Conservation (phyloP, 35 echinoderm and acorn worm genomes). For the Strongylocentrotus purpuratus region DNA sequence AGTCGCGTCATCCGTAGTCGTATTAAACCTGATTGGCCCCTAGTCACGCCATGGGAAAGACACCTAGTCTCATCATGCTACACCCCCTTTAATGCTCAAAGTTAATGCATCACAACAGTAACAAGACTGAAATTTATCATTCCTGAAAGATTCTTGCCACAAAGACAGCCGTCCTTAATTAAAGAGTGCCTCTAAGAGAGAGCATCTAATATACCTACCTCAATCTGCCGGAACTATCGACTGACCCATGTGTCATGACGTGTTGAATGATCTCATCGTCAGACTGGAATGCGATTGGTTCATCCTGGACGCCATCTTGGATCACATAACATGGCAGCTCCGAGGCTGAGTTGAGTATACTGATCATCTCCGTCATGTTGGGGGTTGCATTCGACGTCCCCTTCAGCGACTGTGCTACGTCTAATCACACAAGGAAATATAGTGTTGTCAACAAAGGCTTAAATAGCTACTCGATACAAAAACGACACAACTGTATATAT, state of each 20-base stretch:
- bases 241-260: slow-evolving; percentile 42
- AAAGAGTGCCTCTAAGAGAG: not conserved
- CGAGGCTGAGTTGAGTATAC: slow-evolving; percentile 25
- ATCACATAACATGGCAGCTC: slow-evolving; percentile 52
- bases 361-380: slow-evolving; percentile 50
- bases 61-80: too few species aligned
- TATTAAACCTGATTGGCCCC: too few species aligned
- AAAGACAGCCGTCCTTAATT: too few species aligned
- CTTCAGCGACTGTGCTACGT: slow-evolving; percentile 15
- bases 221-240: not conserved
- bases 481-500: too few species aligned
- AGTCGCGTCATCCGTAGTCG: too few species aligned
- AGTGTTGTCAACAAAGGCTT: not conserved
- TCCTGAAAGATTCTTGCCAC: too few species aligned
- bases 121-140: too few species aligned
- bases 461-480: too few species aligned
- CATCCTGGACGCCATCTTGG: not conserved
- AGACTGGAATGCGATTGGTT: slow-evolving; percentile 22
- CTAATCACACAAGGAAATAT: slow-evolving; percentile 21
- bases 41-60: too few species aligned
- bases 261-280: slow-evolving; percentile 22
- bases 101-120: too few species aligned
- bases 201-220: slow-evolving; percentile 25
- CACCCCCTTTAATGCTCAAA: too few species aligned
- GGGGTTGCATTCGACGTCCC: not conserved